A percentile compares a stretch with the other conserved stretches of the same genome.
These are phyloP conservation scores for Capra hircus DNA, from an alignment of 2,113 vertebrate genomes.

Conservation along the genomic window DNA sequence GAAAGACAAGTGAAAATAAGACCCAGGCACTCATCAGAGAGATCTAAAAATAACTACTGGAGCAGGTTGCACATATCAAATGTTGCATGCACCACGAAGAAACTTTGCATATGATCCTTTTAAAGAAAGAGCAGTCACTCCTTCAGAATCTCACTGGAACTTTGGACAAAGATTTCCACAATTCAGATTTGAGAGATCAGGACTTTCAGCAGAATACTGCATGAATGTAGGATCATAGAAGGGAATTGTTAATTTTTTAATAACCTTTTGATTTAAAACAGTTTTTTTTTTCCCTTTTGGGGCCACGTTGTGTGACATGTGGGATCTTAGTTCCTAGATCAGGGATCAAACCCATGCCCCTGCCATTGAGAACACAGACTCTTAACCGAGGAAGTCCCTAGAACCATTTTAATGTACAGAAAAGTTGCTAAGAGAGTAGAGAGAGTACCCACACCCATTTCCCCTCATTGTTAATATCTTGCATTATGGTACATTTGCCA, in stretches of 20 bases:
- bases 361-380: background rate
- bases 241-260: background rate
- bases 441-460: background rate
- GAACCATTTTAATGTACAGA: background rate
- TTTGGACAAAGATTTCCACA: background rate
- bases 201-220: background rate
- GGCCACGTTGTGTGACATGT: background rate
- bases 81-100: background rate
- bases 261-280: background rate
- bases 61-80: background rate
- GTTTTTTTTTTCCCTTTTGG: background rate
- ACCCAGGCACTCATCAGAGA: background rate
- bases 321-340: background rate
- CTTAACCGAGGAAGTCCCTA: background rate
- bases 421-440: background rate
- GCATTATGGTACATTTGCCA: background rate
- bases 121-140: background rate
- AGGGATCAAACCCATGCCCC: background rate
- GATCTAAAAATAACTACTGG: constrained; percentile 22
- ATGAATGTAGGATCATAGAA: background rate
- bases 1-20: constrained; percentile 41
- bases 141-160: constrained; percentile 8
- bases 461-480: background rate
- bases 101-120: background rate
- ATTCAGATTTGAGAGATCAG: background rate